Percentiles rank a stretch among this genome's conserved stretches.
Conservation (phyloP, 2,113 vertebrate genomes). For the Apodemus sylvaticus region DNA sequence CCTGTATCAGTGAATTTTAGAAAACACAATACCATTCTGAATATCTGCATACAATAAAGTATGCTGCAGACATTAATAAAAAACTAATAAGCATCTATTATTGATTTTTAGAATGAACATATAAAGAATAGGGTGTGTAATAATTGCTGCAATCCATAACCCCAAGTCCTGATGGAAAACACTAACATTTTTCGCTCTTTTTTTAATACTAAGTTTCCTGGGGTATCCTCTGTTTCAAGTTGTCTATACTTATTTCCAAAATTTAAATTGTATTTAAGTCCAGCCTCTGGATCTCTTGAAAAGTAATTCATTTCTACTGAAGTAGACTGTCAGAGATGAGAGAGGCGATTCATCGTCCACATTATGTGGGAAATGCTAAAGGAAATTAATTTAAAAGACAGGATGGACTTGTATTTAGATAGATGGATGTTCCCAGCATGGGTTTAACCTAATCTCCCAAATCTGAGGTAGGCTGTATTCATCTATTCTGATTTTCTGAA, state of each 20-base stretch:
- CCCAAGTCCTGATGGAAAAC: background rate
- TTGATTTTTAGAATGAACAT: too few relatives aligned
- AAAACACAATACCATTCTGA: background rate
- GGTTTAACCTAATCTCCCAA: background rate
- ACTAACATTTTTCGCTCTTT: too few relatives aligned
- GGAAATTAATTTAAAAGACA: background rate
- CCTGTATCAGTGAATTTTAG: background rate
- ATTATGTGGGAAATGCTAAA: fast-evolving
- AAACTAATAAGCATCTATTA: background rate
- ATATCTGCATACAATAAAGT: background rate
- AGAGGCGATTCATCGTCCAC: background rate
- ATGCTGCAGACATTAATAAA: fast-evolving
- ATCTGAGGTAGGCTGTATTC: fast-evolving
- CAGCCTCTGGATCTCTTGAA: too few relatives aligned
- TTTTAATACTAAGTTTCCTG: too few relatives aligned
- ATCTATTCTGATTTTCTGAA: background rate
- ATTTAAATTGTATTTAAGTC: too few relatives aligned
- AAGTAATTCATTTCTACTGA: too few relatives aligned
- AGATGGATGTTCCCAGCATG: fast-evolving
- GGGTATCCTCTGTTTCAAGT: too few relatives aligned
- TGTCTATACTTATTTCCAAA: too few relatives aligned
- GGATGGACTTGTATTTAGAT: background rate
- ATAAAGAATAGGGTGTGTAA: background rate
- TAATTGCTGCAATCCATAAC: background rate
- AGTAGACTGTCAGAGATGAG: too few relatives aligned